Conservation (phyloP, 2,888 invertebrate genomes). For the Aphodius granarius region DNA sequence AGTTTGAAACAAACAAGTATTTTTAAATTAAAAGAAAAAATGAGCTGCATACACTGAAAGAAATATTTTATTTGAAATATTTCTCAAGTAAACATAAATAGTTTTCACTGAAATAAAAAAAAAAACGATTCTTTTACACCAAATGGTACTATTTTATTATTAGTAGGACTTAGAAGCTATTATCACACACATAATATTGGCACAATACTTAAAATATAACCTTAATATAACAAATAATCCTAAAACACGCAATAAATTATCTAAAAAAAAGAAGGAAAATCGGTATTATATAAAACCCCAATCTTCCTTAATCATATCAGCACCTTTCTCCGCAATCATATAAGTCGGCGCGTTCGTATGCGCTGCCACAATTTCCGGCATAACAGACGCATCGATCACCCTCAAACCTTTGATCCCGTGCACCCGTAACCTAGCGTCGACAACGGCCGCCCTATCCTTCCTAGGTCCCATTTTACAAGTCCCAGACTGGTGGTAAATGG, state of each 20-base stretch:
- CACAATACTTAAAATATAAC: background rate
- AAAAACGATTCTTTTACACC: background rate
- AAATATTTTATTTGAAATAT: no score
- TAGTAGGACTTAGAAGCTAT: background rate
- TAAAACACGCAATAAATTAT: background rate
- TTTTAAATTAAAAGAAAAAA: no score
- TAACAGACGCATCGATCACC: conserved; percentile 78
- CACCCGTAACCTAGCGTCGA: conserved; percentile 63
- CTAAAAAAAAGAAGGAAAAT: background rate
- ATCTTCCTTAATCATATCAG: conserved; percentile 68
- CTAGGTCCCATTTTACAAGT: conserved; percentile 69
- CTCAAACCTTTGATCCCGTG: conserved; percentile 69
- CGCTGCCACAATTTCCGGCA: conserved; percentile 75
- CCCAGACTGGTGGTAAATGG: conserved; percentile 69
- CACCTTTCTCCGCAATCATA: conserved; percentile 82
- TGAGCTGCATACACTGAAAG: no score
- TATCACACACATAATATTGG: background rate
- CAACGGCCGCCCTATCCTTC: conserved; percentile 63
- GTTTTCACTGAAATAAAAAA: no score
- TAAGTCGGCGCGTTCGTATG: conserved; percentile 78
- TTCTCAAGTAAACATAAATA: no score
- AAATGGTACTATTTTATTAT: background rate
- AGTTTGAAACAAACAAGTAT: no score
- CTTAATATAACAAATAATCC: background rate
- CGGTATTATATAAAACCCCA: conserved; percentile 40